Evolutionary conservation across 2,797 vertebrate species (phyloP), one percentile per base, ranked within the genome.

Genomic region (Sebastes hubbsi): DNA sequence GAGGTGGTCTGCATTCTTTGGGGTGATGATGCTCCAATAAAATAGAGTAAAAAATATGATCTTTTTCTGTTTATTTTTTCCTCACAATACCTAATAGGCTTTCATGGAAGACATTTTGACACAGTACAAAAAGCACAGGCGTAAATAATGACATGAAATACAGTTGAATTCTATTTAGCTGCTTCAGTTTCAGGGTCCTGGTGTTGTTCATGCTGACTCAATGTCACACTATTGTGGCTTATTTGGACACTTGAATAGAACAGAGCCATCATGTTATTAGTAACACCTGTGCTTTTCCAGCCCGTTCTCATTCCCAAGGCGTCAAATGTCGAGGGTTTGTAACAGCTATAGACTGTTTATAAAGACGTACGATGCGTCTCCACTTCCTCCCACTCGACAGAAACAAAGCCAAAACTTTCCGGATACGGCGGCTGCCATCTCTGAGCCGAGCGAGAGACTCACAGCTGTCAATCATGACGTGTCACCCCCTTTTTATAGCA

Each of bases 361-460:
- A 38, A 38, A 38, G 36, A 38, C 5, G 0, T 13, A 38, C 8
- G 13, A 38, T 0, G 36, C 13, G 5, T 38, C 36, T 38, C 36
- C 36, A 14, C 36, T 38, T 38, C 34, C 34, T 36, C 11, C 34
- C 34, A 36, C 11, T 36, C 0, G 11, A 36, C 34, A 36, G 34
- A 12, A 36, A 11, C 34, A 0, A 36, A 36, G 34, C 0, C 13
- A 38, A 38, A 38, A 38, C 0, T 0, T 38, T 0, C 36, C 36
- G 13, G 34, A 36, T 36, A 36, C 0, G 4, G 11, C 4, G 0
- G 11, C 34, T 36, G 34, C 34, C 34, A 36, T 36, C 34, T 36
- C 34, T 36, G 5, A 38, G 0, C 36, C 36, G 36, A 38, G 36
- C 5, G 36, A 38, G 36, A 38, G 36, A 14, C 36, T 38, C 36